Percentiles rank a stretch among this genome's conserved stretches.
Evolutionary conservation across 2,797 vertebrate genomes (phyloP).

Genomic region (Sebastes trivittatus): DNA sequence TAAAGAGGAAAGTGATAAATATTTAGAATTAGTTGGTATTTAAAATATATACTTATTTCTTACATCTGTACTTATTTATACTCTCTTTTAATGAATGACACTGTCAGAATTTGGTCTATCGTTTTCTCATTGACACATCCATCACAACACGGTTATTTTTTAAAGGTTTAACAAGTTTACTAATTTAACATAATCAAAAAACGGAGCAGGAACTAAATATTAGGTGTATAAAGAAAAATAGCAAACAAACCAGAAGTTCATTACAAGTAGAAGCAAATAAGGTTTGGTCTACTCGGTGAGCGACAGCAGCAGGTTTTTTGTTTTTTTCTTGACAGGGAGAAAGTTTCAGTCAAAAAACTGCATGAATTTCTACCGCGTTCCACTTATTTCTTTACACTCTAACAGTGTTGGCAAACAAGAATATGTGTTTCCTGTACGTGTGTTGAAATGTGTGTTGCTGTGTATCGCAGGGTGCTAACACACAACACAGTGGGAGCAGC

Average conservation of each 20-base stretch:
- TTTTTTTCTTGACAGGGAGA: neutral
- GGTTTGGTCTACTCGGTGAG: neutral
- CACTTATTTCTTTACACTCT: neutral
- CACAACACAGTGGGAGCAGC: conserved; percentile 53
- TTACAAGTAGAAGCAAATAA: neutral
- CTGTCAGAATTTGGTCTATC: neutral
- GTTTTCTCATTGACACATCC: neutral
- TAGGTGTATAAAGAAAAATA: neutral
- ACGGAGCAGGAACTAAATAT: neutral
- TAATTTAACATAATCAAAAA: neutral
- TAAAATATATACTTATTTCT: neutral
- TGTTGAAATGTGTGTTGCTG: conserved; percentile 24
- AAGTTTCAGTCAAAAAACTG: neutral
- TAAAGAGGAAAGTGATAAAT: neutral
- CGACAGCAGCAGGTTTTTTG: neutral
- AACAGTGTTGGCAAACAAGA: conserved; percentile 6
- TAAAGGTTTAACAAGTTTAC: neutral
- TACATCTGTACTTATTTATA: neutral
- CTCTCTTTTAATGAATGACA: neutral
- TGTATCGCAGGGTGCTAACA: conserved; percentile 43
- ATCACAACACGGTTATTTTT: neutral
- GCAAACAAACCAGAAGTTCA: neutral
- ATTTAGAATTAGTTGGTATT: neutral
- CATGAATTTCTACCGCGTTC: neutral
- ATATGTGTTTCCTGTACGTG: conserved; percentile 5